A percentile compares a stretch with the other conserved stretches of the same genome.
Conservation (phyloP, 2,797 vertebrate genomes). For the Eospalax fontanierii region DNA sequence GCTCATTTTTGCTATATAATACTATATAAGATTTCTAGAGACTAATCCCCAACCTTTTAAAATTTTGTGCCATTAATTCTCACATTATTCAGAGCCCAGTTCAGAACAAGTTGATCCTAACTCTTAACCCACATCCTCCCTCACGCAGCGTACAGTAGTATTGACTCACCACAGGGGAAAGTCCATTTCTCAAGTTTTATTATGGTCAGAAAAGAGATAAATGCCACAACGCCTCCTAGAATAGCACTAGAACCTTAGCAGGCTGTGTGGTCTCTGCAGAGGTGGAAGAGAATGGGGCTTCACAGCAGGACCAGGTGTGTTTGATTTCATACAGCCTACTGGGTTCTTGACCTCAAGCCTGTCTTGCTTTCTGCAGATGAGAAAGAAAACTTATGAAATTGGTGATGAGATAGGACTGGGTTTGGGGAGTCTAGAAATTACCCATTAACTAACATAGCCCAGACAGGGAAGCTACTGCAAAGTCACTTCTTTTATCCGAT, state of each 20-base stretch:
- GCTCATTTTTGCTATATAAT: not conserved
- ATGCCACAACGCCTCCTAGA: not conserved
- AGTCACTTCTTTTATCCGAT: not conserved
- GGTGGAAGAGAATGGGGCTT: not conserved
- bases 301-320: accelerated
- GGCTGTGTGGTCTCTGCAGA: not conserved
- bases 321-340: not conserved
- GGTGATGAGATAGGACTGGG: not conserved
- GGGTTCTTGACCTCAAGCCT: not conserved
- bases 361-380: not conserved
- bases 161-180: constrained; percentile 67
- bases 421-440: not conserved
- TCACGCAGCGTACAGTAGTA: not conserved
- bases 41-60: not conserved
- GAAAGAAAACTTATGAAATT: not conserved
- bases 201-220: constrained; percentile 5
- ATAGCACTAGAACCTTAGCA: not conserved
- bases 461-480: not conserved
- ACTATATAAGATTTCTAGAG: not conserved
- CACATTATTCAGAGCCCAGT: not conserved
- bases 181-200: not conserved
- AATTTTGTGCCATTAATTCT: not conserved
- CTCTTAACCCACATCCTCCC: not conserved
- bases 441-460: not conserved
- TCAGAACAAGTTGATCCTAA: not conserved